Percentiles rank a stretch among this genome's conserved stretches.
phyloP scores from a whole-genome alignment of 2,113 vertebrate genomes.

The Tachycineta bicolor region DNA sequence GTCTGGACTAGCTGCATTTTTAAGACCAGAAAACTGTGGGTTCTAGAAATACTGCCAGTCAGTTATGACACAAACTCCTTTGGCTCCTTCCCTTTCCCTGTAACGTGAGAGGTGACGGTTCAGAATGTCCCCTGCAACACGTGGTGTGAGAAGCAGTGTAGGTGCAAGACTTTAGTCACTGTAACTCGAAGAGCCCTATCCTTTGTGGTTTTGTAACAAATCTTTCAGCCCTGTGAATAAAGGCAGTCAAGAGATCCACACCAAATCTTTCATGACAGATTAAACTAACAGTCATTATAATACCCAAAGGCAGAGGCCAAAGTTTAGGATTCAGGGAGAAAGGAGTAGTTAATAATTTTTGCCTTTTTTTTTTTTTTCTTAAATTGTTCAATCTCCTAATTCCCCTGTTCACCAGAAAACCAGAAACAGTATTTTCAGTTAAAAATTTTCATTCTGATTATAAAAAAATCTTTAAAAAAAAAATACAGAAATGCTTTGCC shows the following conservation, averaged over 20 bases:
- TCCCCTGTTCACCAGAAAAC: background rate
- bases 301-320: background rate
- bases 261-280: background rate
- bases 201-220: background rate
- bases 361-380: background rate
- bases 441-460: background rate
- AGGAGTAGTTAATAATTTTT: background rate
- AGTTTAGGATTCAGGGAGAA: background rate
- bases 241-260: background rate
- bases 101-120: background rate
- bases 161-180: background rate
- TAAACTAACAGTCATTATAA: background rate
- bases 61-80: background rate
- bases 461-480: background rate
- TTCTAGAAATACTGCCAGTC: background rate
- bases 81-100: background rate
- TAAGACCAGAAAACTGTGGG: background rate
- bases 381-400: background rate
- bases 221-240: background rate
- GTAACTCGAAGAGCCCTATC: background rate
- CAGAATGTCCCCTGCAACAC: accelerated
- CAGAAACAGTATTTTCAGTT: background rate
- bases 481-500: background rate
- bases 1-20: background rate
- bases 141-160: background rate